phyloP scores from a whole-genome alignment of 2,113 vertebrate genomes.

The Antechinus stuartii region DNA sequence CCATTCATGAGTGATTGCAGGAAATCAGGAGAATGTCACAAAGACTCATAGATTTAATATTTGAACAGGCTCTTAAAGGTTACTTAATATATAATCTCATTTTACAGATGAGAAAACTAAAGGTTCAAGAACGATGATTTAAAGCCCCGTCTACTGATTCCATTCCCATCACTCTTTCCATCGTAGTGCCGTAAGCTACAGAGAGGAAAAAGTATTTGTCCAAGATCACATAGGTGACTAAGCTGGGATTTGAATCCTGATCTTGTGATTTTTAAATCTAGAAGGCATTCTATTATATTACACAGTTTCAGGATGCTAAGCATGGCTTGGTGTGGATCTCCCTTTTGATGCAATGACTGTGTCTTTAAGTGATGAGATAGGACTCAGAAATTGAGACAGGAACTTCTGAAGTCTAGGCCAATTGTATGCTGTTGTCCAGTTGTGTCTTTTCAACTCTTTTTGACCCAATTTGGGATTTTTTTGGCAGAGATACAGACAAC shows the following conservation, averaged over 20 bases:
- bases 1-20: neutral
- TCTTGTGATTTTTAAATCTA: neutral
- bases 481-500: too few species aligned
- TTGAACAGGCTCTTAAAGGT: neutral
- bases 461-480: too few species aligned
- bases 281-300: neutral
- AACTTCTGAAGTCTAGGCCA: neutral
- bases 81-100: neutral
- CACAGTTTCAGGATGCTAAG: neutral
- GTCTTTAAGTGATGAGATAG: neutral
- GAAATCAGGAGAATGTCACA: neutral
- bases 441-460: too few species aligned
- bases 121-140: neutral
- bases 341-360: neutral
- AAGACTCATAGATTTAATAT: neutral
- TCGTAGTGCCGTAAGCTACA: neutral
- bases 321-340: neutral
- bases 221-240: neutral
- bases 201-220: neutral
- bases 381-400: neutral
- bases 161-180: neutral
- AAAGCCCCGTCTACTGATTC: neutral
- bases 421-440: too few species aligned
- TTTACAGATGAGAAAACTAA: neutral
- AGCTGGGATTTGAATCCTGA: neutral